Percentiles rank a stretch among this genome's conserved stretches.
phyloP scores from a whole-genome alignment of 1,140 invertebrate genomes.

The Ptiloglossa arizonensis region DNA sequence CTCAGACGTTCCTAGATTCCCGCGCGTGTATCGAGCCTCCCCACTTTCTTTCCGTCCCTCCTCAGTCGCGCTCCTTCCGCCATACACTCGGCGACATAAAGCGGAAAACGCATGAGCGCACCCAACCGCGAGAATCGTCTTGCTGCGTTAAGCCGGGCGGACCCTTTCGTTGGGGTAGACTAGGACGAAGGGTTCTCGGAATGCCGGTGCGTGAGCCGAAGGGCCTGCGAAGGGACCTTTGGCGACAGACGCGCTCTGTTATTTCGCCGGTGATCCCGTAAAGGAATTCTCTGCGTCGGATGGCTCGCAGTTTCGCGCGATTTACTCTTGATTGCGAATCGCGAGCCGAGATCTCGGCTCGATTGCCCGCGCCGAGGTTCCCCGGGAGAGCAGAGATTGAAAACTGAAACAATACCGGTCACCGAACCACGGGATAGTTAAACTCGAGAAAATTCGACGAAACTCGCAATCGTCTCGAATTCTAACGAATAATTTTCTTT shows the following conservation, averaged over 20 bases:
- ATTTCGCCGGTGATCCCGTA: constrained; percentile 45
- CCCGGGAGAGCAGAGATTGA: constrained; percentile 18
- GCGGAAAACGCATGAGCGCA: constrained; percentile 64
- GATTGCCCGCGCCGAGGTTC: constrained; percentile 5
- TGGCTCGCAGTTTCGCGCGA: constrained; percentile 54
- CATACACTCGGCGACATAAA: constrained; percentile 57
- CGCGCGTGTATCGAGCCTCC: not conserved
- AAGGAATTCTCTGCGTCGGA: constrained; percentile 59
- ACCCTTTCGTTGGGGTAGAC: constrained; percentile 28
- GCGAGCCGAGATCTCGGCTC: not conserved
- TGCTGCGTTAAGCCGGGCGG: constrained; percentile 41
- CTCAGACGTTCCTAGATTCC: constrained; percentile 40
- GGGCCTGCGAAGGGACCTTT: constrained; percentile 50
- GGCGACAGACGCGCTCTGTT: constrained; percentile 56
- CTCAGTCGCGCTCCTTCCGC: constrained; percentile 21
- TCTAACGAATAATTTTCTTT: too few species aligned
- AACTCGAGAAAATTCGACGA: not conserved
- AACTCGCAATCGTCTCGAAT: too few species aligned
- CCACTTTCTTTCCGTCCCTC: not conserved
- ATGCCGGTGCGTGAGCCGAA: constrained; percentile 46
- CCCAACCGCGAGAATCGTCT: constrained; percentile 60
- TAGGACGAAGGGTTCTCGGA: constrained; percentile 46
- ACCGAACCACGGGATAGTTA: not conserved
- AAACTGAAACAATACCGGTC: constrained; percentile 23
- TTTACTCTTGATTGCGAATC: constrained; percentile 57